Conservation (phyloP, 2,797 vertebrate genomes). For the Ara ararauna region DNA sequence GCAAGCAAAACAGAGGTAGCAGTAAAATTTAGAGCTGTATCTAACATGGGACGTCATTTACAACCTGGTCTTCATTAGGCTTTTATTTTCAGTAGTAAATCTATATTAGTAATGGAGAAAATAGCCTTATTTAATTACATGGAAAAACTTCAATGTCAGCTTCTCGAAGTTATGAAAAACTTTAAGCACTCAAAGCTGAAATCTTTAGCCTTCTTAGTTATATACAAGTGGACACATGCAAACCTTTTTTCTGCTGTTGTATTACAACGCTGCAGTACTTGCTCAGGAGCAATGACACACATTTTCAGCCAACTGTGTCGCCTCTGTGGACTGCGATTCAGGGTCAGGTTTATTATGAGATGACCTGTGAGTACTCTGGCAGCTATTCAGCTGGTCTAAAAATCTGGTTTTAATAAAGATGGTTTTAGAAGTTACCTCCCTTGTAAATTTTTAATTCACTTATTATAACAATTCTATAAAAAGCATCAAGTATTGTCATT, state of each 20-base stretch:
- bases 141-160: neutral
- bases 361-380: neutral
- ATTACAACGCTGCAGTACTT: neutral
- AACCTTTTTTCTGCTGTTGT: neutral
- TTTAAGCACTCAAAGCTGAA: neutral
- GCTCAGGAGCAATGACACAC: neutral
- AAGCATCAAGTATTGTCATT: neutral
- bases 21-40: neutral
- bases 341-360: neutral
- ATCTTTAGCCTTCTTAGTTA: neutral
- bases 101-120: neutral
- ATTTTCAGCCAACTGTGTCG: neutral
- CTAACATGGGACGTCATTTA: neutral
- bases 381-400: neutral
- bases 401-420: conserved; percentile 14
- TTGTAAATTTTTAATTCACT: neutral
- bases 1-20: neutral
- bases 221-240: neutral
- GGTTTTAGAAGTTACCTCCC: neutral
- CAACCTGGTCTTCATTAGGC: neutral
- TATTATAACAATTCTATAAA: neutral
- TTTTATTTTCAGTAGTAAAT: conserved; percentile 7
- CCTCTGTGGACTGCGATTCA: neutral
- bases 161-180: neutral
- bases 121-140: neutral